Evolutionary conservation across 2,888 invertebrate species (phyloP), one percentile per base, ranked within the genome.

Genomic region (Calliopum simillimum): DNA sequence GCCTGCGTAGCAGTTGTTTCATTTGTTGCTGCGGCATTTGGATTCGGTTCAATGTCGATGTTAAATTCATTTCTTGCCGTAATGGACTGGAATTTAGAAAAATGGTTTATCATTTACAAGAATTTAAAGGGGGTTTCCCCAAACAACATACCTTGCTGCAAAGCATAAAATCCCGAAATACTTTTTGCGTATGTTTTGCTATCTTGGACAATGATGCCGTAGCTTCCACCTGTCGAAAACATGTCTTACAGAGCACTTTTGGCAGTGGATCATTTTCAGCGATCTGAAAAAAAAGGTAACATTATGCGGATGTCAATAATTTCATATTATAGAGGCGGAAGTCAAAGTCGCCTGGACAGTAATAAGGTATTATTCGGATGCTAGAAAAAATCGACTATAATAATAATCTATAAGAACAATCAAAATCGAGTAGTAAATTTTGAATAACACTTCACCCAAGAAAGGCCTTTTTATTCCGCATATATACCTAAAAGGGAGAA

Each of bases 141-240:
- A 41, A 4, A 1, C 1, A 62, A 64, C 76, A 71, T 75, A 84
- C 84, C 77, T 79, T 76, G 70, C 79, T 79, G 74, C 77, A 83
- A 8, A 79, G 71, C 14, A 84, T 59, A 71, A 82, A 84, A 62
- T 84, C 83, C 1, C 74, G 77, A 58, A 85, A 82, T 1, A 83
- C 82, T 12, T 77, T 76, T 62, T 84, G 84, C 1, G 85, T 84
- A 19, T 85, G 82, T 58, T 79, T 79, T n/a, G 84, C 85, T 51
- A 85, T 84, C 51, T 82, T 82, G 1, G 84, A 81, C 3, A 84
- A 76, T 0, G 84, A 81, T 2, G 85, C 84, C 0, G 85, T 82
- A 0, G 85, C 85, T 74, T 85, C 85, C 63, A 84, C 80, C 69
- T 84, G 84, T 0, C 85, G 84, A 69, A 80, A 85, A 65, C 84